Base-by-base conservation (phyloP, 2,797 vertebrate species). In the Momotus momota region DNA sequence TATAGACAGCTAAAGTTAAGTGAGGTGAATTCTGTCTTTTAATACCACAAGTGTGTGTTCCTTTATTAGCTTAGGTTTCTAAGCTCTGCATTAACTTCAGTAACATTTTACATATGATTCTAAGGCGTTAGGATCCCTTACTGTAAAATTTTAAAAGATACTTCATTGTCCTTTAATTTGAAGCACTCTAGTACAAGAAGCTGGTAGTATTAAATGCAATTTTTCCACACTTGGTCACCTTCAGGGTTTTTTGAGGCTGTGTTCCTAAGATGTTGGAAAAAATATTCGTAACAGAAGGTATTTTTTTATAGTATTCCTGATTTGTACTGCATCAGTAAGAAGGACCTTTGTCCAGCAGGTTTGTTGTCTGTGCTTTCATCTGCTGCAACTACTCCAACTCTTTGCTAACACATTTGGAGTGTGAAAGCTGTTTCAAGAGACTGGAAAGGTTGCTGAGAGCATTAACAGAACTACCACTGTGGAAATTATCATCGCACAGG, bases 351-450 rank as follows among this genome's bases (percentile, higher is more conserved):
- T 73, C n/a, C 26, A n/a, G 35, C 26, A 27, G 29, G 8, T 65
- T 72, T 65, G 14, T 51, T 46, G 19, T 49, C 38, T 14, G 16
- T 65, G 67, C 29, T 84, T 84, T 78, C 43, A 72, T 16, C 46
- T 90, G 46, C 55, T 75, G 20, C 52, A 74, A 11, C 21, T 72
- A 7, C 22, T 41, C 35, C 18, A 77, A 4, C 22, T 41, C 41
- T 64, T 55, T 43, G 54, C 46, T 54, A 41, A 54, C 8, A 3
- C 1, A 0, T 73, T 73, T 1, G 2, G 55, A 14, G 41, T 19
- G 25, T 77, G 41, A 69, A 90, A 84, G 12, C 18, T 22, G 38
- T 86, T 51, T 40, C 6, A 48, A 40, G 52, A 66, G 46, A 35
- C 19, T 40, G 51, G 65, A 81, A 81, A 69, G 45, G 38, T 67